Percentiles rank a stretch among this genome's conserved stretches.
phyloP scores from a whole-genome alignment of 2,888 invertebrate genomes.

The Vannuccia rotundouncinata region DNA sequence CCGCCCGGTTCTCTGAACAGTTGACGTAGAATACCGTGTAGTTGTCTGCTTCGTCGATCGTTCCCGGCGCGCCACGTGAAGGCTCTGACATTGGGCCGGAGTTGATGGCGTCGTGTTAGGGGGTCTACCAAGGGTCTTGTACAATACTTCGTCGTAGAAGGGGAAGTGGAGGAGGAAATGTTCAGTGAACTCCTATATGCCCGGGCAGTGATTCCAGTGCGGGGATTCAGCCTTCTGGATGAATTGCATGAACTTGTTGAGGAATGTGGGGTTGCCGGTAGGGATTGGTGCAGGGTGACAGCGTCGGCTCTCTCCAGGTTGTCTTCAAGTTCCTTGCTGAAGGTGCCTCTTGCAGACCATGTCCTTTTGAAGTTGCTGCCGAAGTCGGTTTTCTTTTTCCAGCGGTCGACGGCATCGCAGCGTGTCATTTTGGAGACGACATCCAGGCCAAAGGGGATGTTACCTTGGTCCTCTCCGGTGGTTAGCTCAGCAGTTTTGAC shows the following conservation, averaged over 20 bases:
- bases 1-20: conserved; percentile 3
- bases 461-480: too few species aligned
- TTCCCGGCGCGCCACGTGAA: conserved; percentile 23
- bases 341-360: background rate
- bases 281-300: background rate
- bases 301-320: background rate
- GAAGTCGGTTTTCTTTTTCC: background rate
- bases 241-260: background rate
- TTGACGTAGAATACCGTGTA: background rate
- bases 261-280: background rate
- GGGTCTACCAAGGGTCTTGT: background rate
- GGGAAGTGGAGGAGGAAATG: background rate
- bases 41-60: conserved; percentile 12
- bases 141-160: background rate
- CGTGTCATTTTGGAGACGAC: too few species aligned
- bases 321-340: background rate
- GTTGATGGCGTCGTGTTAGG: background rate
- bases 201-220: background rate
- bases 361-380: background rate
- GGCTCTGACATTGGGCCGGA: conserved; percentile 9
- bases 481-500: too few species aligned
- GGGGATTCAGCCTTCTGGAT: background rate
- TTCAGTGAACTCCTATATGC: background rate
- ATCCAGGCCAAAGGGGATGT: too few species aligned
- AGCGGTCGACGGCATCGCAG: too few species aligned